Evolutionary conservation across 2,113 vertebrate genomes (phyloP), one percentile per base, ranked within the genome.

Genomic region (Podarcis cretensis): DNA sequence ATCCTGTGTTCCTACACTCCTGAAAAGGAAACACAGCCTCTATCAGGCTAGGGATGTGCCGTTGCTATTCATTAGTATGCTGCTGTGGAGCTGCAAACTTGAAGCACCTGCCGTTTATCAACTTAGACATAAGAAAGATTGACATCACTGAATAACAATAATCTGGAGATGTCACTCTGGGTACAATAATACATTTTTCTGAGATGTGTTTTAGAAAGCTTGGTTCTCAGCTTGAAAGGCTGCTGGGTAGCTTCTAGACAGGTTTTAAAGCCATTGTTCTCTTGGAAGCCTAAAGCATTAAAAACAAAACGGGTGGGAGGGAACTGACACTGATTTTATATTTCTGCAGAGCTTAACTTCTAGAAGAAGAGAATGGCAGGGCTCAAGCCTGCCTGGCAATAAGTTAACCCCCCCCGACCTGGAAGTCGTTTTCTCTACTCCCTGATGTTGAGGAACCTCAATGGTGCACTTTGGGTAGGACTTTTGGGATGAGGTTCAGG

Each of bases 41-140:
- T 91, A 89, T 73, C 2, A 2, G 84, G 82, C 59, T 83, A 82
- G 69, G 93, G 84, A 88, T 82, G 88, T 88, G 89, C 14, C 0
- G 5, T 82, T 90, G 86, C 35, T 92, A 63, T 7, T 0, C 86
- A 79, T 91, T 87, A 66, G 82, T 89, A 88, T 91, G 88, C 88
- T 90, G 63, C 54, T 87, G 66, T 77, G 81, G 43, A 79, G 85
- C 85, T 89, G 89, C 74, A 91, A 25, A 73, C 91, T 91, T 89
- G 92, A 91, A 84, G 32, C 84, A 93, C 90, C 88, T 90, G 90
- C 88, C 85, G 63, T 95, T 96, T 95, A 76, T 95, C 92, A 95
- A 90, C 85, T 93, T 85, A 92, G 87, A 77, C 27, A 1, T 92
- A 92, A 92, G 82, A 84, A 90, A 0, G 63, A 94, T 81, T 90